These are phyloP conservation scores for Lottia scabra DNA, from an alignment of 2,888 invertebrate genomes.

Conservation along the genomic window DNA sequence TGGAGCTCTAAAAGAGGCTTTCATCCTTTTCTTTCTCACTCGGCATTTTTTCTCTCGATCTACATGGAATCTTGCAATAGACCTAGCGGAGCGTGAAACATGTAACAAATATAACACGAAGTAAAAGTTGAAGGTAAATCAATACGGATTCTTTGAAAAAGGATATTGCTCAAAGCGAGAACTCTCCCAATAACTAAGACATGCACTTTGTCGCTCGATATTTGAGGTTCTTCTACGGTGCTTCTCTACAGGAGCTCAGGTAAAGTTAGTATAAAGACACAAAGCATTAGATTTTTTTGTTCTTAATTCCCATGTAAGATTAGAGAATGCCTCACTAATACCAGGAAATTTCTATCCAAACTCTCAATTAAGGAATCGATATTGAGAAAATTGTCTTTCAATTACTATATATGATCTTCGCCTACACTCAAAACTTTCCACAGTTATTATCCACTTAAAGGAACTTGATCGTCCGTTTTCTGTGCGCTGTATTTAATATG, in stretches of 20 bases:
- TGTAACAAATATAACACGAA: constrained; percentile 1
- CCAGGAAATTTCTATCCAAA: constrained; percentile 3
- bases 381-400: not conserved
- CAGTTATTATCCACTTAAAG: no score
- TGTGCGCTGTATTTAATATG: no score
- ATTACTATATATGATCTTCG: no score
- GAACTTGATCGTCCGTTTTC: no score
- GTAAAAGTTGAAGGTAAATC: not conserved
- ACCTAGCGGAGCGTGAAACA: not conserved
- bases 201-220: constrained; percentile 4
- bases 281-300: not conserved
- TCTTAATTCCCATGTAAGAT: not conserved
- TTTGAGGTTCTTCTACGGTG: not conserved
- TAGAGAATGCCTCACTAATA: not conserved
- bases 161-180: not conserved
- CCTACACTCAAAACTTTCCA: no score
- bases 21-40: not conserved
- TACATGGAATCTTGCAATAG: constrained; percentile 3
- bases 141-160: not conserved
- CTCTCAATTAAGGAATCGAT: constrained; percentile 1
- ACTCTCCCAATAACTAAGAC: not conserved
- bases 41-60: not conserved
- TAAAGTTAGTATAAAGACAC: not conserved
- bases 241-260: not conserved
- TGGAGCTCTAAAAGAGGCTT: not conserved